Evolutionary conservation across 2,113 vertebrate genomes (phyloP).

Genomic region (Aplodontia rufa): DNA sequence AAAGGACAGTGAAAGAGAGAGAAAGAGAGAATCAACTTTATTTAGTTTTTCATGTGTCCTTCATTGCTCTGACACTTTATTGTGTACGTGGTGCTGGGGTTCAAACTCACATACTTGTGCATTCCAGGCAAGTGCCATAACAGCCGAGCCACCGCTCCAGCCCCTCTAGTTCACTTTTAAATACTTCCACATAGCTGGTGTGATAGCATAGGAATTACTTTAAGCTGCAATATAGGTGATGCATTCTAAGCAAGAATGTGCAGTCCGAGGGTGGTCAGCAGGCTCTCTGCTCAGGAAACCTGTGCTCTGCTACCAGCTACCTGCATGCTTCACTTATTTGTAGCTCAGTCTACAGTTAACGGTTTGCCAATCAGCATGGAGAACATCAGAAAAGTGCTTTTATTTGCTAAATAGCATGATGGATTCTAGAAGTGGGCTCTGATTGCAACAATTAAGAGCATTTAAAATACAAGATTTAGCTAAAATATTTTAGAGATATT

Average conservation of each 20-base stretch:
- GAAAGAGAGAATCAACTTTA: too few species aligned
- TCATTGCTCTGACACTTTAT: too few species aligned
- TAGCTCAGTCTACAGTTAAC: background rate
- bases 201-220: background rate
- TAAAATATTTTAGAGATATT: background rate
- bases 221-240: background rate
- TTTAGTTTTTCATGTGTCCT: too few species aligned
- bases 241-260: background rate
- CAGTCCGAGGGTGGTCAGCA: background rate
- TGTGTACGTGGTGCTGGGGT: too few species aligned
- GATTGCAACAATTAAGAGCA: background rate
- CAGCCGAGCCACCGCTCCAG: too few species aligned
- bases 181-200: background rate
- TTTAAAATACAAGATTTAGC: background rate
- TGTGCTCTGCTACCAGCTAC: background rate
- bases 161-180: constrained; percentile 23
- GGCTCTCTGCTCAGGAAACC: background rate
- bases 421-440: background rate
- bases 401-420: background rate
- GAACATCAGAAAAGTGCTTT: background rate
- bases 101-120: too few species aligned
- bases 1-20: too few species aligned
- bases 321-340: background rate
- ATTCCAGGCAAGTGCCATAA: too few species aligned
- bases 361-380: rapidly evolving